phyloP scores from a whole-genome alignment of 2,113 vertebrate species.

The Anthoscopus minutus region DNA sequence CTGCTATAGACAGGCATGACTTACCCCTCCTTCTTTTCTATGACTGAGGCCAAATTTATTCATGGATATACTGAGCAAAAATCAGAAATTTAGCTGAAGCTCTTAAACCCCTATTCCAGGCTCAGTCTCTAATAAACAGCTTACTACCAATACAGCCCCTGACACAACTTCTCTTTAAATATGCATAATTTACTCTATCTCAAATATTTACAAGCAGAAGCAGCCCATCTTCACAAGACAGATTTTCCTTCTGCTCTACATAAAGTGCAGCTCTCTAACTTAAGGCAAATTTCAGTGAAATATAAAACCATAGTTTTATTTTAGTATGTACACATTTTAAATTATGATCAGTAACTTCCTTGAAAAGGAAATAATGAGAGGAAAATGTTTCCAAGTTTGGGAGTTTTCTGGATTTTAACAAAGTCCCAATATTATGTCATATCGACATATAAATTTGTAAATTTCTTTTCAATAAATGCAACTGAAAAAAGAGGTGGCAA shows the following conservation, averaged over 20 bases:
- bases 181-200: slow-evolving; percentile 61
- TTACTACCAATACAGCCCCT: background rate
- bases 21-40: background rate
- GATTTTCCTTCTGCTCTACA: slow-evolving; percentile 67
- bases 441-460: slow-evolving; percentile 3
- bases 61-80: background rate
- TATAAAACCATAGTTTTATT: slow-evolving; percentile 74
- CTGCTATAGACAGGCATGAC: background rate
- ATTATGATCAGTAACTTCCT: slow-evolving; percentile 60
- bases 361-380: slow-evolving; percentile 44
- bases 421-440: slow-evolving; percentile 44
- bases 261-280: slow-evolving; percentile 82
- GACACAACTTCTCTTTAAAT: slow-evolving; percentile 41
- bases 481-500: slow-evolving; percentile 54
- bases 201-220: slow-evolving; percentile 75
- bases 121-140: background rate
- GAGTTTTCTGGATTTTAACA: slow-evolving; percentile 19
- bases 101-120: background rate
- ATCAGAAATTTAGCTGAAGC: background rate
- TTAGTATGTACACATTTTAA: slow-evolving; percentile 68
- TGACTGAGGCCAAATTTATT: background rate
- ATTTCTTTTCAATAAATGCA: slow-evolving; percentile 49
- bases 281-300: slow-evolving; percentile 81
- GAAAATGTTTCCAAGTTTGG: slow-evolving; percentile 33
- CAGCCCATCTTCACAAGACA: slow-evolving; percentile 61